phyloP scores from a whole-genome alignment of 2,888 invertebrate genomes.

The Orthosia gracilis region DNA sequence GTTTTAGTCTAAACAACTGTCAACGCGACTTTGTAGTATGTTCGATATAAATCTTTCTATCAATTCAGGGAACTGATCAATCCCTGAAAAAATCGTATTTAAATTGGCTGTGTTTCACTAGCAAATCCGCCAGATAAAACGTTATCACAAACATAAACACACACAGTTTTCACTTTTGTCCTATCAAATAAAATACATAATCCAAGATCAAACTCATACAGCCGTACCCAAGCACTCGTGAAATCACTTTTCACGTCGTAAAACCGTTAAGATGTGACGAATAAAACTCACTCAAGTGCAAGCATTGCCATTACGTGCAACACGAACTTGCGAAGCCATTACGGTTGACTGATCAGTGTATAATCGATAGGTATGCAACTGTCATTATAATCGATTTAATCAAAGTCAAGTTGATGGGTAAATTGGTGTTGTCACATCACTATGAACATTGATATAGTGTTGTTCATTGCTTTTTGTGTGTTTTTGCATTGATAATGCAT shows the following conservation, averaged over 20 bases:
- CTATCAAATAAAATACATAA: slow-evolving; percentile 26
- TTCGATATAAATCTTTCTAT: background rate
- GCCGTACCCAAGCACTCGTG: slow-evolving; percentile 34
- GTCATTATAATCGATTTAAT: slow-evolving; percentile 53
- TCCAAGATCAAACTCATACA: slow-evolving; percentile 9
- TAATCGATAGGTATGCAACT: slow-evolving; percentile 62
- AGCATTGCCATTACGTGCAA: slow-evolving; percentile 55
- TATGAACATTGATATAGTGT: slow-evolving; percentile 1
- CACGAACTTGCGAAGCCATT: slow-evolving; percentile 49
- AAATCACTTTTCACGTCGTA: slow-evolving; percentile 59
- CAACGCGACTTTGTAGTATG: background rate
- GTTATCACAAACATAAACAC: slow-evolving; percentile 9
- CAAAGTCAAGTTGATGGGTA: slow-evolving; percentile 11
- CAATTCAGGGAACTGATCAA: background rate
- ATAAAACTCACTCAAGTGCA: slow-evolving; percentile 48
- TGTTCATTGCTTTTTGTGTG: slow-evolving; percentile 4
- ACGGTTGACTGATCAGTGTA: slow-evolving; percentile 53
- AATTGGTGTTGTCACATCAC: slow-evolving; percentile 8
- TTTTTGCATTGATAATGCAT: slow-evolving; percentile 12
- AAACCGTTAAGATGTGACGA: slow-evolving; percentile 49
- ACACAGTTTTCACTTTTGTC: slow-evolving; percentile 52
- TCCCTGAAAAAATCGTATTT: background rate
- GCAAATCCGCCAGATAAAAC: background rate
- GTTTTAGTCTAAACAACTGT: slow-evolving; percentile 9
- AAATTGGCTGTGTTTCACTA: background rate